Base-by-base conservation (phyloP, 1,140 invertebrate genomes). In the Pantala flavescens region DNA sequence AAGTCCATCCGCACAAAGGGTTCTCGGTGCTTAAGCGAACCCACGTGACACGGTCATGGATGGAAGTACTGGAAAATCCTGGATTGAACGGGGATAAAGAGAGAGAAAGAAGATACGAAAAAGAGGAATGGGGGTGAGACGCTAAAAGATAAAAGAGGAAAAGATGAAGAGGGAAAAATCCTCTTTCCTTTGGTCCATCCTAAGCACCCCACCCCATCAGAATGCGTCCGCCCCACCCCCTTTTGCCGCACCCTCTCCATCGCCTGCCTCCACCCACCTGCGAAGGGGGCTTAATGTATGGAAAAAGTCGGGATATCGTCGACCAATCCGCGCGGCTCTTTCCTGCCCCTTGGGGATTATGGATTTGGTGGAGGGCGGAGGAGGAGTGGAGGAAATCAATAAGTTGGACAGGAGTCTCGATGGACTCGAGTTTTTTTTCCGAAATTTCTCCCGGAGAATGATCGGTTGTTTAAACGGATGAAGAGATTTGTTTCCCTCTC, bases 281-380 rank as follows among this genome's bases (percentile, higher is more conserved):
- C 16, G 49, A 21, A 21, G 49, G n/a, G 49, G 49, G 49, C 49
- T 63, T 63, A 63, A 63, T 63, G 49, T 63, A 63, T 63, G 49
- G 49, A 63, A 63, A 63, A 63, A 63, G 49, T 63, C 49, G n/a
- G 49, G 49, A 63, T 63, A 63, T 63, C 49, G 49, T 14, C 49
- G 49, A 63, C 49, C 49, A 63, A 63, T 63, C 49, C 49, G 49
- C 49, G 49, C 12, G 49, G 49, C 49, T 63, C 49, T 63, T 63
- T 63, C 12, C 49, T 63, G 49, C 49, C 49, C 49, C 49, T 63
- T 21, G 49, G 49, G 49, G 49, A 63, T 63, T 63, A 63, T 63
- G 49, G 49, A 63, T 63, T 63, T 12, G 49, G 49, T 3, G 49
- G 49, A 63, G 49, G 12, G 49, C 14, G 49, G 49, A 36, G 28